Evolutionary conservation across 2,888 invertebrate genomes (phyloP).

Genomic region (Melieria picta): DNA sequence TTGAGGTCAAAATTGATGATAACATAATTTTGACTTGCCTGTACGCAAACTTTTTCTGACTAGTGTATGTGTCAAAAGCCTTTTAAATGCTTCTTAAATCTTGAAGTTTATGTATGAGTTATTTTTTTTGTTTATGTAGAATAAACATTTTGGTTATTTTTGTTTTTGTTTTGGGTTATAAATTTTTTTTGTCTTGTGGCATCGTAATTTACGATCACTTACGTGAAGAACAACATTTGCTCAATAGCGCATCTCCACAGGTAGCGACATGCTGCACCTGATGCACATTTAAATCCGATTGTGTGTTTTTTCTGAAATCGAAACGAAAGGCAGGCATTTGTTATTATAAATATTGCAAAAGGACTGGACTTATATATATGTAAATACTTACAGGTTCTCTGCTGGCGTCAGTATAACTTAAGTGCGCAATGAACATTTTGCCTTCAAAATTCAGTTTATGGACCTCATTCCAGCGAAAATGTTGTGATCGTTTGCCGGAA

Average conservation of each 20-base stretch:
- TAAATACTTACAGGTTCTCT: conserved; percentile 59
- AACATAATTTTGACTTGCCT: too few species aligned
- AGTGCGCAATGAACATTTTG: conserved; percentile 96
- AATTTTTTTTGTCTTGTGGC: background rate
- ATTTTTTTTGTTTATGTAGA: too few species aligned
- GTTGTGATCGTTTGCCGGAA: conserved; percentile 90
- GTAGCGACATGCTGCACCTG: conserved; percentile 91
- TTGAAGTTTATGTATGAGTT: too few species aligned
- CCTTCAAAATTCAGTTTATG: conserved; percentile 97
- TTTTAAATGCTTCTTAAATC: too few species aligned
- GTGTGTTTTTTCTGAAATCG: conserved; percentile 85
- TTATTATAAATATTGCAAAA: fast-evolving
- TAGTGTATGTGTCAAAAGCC: too few species aligned
- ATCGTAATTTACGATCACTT: conserved; percentile 64
- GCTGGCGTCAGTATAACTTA: conserved; percentile 89
- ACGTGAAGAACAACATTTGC: conserved; percentile 98
- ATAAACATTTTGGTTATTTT: too few species aligned
- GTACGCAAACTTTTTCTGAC: too few species aligned
- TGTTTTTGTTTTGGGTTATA: background rate
- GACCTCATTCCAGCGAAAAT: conserved; percentile 96
- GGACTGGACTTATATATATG: background rate
- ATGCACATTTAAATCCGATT: conserved; percentile 95
- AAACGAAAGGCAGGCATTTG: background rate
- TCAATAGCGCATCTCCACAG: conserved; percentile 98
- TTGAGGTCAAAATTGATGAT: too few species aligned